These are phyloP conservation scores for Strix aluco DNA, from an alignment of 2,113 vertebrate species.

Conservation along the genomic window DNA sequence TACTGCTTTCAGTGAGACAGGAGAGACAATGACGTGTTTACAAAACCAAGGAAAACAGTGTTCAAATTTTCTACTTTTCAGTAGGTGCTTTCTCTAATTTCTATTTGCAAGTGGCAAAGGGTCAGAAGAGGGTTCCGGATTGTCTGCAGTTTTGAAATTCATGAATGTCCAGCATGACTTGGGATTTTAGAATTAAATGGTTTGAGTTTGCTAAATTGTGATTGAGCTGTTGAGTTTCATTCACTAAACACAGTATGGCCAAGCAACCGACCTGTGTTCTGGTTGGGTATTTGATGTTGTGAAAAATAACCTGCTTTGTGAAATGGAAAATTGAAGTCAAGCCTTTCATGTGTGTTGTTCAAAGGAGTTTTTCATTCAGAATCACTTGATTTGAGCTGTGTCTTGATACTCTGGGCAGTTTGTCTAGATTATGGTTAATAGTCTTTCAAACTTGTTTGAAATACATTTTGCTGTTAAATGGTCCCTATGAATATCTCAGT, in stretches of 20 bases:
- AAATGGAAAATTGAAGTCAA: conserved; percentile 19
- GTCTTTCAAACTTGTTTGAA: not conserved
- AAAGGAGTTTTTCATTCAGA: not conserved
- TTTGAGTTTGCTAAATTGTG: not conserved
- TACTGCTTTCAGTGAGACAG: not conserved
- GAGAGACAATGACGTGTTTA: not conserved
- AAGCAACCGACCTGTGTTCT: not conserved
- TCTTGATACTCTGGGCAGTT: not conserved
- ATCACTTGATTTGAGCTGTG: not conserved
- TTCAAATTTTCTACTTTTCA: not conserved
- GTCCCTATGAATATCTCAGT: not conserved
- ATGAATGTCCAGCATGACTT: not conserved
- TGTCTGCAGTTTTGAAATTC: not conserved
- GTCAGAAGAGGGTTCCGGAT: not conserved
- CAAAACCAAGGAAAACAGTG: not conserved
- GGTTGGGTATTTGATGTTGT: not conserved
- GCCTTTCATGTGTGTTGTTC: not conserved
- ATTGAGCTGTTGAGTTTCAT: conserved; percentile 2
- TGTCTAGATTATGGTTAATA: not conserved
- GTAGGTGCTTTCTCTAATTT: not conserved
- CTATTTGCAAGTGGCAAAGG: not conserved
- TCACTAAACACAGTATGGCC: not conserved
- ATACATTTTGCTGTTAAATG: not conserved
- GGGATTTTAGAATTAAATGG: not conserved
- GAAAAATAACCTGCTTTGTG: not conserved